Evolutionary conservation across 2,797 vertebrate genomes (phyloP), one percentile per base, ranked within the genome.

Genomic region (Erpetoichthys calabaricus): DNA sequence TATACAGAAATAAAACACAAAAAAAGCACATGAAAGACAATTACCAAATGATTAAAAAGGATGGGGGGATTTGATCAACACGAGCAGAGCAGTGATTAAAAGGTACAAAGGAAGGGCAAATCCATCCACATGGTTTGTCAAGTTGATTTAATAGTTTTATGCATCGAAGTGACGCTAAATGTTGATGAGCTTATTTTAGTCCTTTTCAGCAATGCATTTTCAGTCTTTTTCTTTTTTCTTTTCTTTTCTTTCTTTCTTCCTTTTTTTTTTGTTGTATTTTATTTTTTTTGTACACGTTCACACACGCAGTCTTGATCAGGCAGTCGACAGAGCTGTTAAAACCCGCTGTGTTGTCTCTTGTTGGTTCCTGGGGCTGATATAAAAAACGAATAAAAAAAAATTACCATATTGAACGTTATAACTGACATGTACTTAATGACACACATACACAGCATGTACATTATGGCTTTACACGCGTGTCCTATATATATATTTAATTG

Each of bases 311-410:
- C 77, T 80, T 78, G 82, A 85, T 97, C 91, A 96, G 84, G 91
- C 91, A 42, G 93, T 91, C 70, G 93, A 88, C 70, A 97, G 89
- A 67, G 90, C 90, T 67, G 92, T 89, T 74, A 96, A 89, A 84
- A 94, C 91, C 78, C 91, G 84, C 70, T 91, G 87, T 77, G 92
- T 86, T 75, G 88, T 89, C 80, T 96, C 92, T 87, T 86, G 88
- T 76, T 90, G 87, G 81, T 85, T 84, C 83, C 92, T 89, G 75
- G 92, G 83, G 80, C 90, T 96, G 88, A 75, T 72, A 76, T 79
- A 71, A 62, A 67, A 63, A 46, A 63, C 60, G 63, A 64, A 66
- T 58, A 60, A 57, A 74, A 9, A 65, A 3, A 10, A 25, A 25
- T 25, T 25, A 25, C 25, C 25, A 25, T 25, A 25, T 25, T 25